Evolutionary conservation across 2,888 invertebrate genomes (phyloP), one percentile per base, ranked within the genome.

Genomic region (Girardia tigrina): DNA sequence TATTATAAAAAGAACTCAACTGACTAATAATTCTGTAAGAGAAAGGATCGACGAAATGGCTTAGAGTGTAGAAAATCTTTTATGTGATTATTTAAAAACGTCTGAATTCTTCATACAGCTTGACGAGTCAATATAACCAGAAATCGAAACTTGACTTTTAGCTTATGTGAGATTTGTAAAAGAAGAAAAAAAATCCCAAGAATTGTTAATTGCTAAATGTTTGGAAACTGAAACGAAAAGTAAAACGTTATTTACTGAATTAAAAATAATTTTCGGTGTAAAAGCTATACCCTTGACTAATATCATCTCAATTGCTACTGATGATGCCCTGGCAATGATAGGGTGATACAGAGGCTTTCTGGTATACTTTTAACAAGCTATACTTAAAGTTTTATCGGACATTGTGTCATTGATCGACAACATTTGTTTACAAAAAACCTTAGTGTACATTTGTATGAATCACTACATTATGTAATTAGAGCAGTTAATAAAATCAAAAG

Each of bases 401-500:
- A n/a, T n/a, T n/a, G 4, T 56, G n/a, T 56, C 56, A 56, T 56
- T 56, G 20, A 56, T 56, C 4, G 56, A 56, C n/a, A 56, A 20
- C 56, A n/a, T 56, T 56, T 56, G 56, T 6, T 16, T 23, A 23
- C 56, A 56, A 56, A 12, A n/a, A n/a, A n/a, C n/a, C n/a, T n/a
- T n/a, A n/a, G n/a, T n/a, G n/a, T n/a, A n/a, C n/a, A n/a, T n/a
- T n/a, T n/a, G n/a, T 74, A 77, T 78, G 72, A 75, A 74, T 78
- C 77, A 77, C 71, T 79, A 73, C 71, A 73, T 56, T 76, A 74
- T 78, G 77, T 77, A 70, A 79, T 79, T 56, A 78, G 69, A 77
- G 75, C 75, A 71, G 71, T 77, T 42, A 78, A 79, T 76, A 76
- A 79, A 77, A 78, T 78, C 75, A 75, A 77, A 74, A 75, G 75